Evolutionary conservation across 2,113 vertebrate genomes (phyloP).

Genomic region (Vidua chalybeata): DNA sequence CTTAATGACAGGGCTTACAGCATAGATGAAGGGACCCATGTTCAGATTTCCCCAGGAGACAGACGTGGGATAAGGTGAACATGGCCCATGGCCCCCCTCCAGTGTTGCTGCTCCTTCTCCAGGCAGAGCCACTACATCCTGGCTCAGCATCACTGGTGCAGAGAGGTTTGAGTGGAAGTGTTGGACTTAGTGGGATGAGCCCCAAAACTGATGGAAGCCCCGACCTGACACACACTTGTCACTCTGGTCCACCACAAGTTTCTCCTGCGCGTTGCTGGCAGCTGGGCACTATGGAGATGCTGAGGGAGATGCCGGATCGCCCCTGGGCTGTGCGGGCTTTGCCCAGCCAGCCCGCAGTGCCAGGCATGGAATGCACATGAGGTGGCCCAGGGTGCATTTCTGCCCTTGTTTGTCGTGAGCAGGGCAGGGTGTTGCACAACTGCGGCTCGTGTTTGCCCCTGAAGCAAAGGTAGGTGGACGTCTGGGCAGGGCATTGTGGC

Average conservation of each 20-base stretch:
- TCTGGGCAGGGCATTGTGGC: not conserved
- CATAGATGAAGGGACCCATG: not conserved
- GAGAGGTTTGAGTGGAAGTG: not conserved
- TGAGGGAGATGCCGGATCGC: fast-evolving
- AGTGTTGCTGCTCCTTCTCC: not conserved
- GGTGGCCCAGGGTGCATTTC: not conserved
- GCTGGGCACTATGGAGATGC: fast-evolving
- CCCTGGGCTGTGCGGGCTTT: not conserved
- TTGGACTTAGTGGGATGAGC: not conserved
- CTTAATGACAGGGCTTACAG: not conserved
- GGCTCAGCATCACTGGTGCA: fast-evolving
- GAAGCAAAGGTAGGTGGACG: conserved; percentile 46
- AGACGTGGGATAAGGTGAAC: not conserved
- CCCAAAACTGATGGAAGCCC: not conserved
- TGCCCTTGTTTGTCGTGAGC: not conserved
- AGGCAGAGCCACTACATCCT: not conserved
- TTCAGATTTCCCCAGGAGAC: not conserved
- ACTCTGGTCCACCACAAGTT: not conserved
- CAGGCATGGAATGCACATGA: fast-evolving
- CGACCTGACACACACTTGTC: fast-evolving
- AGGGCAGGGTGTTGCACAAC: not conserved
- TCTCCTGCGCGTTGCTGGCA: fast-evolving
- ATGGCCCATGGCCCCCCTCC: not conserved
- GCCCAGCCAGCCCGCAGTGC: not conserved
- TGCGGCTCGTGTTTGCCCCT: not conserved